A percentile compares a stretch with the other conserved stretches of the same genome.
Conservation (phyloP, 2,797 vertebrate genomes). For the Pachyuromys duprasi region DNA sequence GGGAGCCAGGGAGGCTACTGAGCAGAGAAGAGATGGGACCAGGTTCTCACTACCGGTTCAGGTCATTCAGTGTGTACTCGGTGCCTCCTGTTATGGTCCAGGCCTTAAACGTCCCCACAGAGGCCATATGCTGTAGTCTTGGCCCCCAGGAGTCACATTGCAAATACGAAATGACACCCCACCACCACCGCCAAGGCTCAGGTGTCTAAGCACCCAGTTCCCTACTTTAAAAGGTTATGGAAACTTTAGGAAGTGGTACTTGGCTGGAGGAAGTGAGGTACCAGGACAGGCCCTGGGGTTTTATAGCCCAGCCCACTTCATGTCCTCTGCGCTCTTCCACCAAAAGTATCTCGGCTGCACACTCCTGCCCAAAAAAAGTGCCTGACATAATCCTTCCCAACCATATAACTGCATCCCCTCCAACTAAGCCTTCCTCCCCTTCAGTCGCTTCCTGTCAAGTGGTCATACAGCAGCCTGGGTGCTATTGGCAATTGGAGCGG, state of each 20-base stretch:
- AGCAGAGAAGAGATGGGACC: background rate
- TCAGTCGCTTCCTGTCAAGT: background rate
- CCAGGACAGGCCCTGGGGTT: background rate
- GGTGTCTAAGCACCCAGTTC: background rate
- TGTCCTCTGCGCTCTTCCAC: background rate
- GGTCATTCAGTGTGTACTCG: too few relatives aligned
- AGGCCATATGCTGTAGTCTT: background rate
- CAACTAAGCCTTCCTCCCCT: background rate
- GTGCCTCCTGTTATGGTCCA: background rate
- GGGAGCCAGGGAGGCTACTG: background rate
- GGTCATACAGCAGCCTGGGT: background rate
- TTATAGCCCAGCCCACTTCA: background rate
- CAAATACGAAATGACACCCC: background rate
- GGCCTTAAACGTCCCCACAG: background rate
- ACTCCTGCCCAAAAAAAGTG: background rate
- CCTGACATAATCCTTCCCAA: background rate
- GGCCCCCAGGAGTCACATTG: background rate
- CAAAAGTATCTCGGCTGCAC: background rate
- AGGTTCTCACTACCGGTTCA: background rate
- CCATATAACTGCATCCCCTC: background rate
- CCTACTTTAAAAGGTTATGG: background rate
- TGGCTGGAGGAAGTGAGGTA: background rate
- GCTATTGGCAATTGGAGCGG: background rate
- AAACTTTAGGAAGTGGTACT: background rate
- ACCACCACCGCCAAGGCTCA: background rate